Conservation (phyloP, 2,113 vertebrate genomes). For the Xiphias gladius region DNA sequence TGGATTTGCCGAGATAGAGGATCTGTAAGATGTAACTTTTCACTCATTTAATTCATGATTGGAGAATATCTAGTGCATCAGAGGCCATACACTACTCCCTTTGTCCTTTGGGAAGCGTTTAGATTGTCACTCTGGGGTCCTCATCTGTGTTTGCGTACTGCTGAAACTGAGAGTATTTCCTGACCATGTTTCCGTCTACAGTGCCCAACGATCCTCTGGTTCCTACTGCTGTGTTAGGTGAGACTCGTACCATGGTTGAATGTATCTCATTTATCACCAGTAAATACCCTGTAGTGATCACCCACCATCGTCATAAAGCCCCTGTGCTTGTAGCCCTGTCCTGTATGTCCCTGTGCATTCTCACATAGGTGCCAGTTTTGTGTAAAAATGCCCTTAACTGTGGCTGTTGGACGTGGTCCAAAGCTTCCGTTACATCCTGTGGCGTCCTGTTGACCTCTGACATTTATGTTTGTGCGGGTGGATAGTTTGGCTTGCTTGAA, state of each 20-base stretch:
- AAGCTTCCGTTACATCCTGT: slow-evolving; percentile 9
- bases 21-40: too few species aligned
- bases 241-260: slow-evolving; percentile 81
- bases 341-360: slow-evolving; percentile 29
- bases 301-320: slow-evolving; percentile 70
- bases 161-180: slow-evolving; percentile 60
- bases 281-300: slow-evolving; percentile 42
- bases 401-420: slow-evolving; percentile 20
- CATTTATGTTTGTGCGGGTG: slow-evolving; percentile 4
- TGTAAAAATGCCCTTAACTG: slow-evolving; percentile 3
- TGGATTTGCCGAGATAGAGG: not conserved
- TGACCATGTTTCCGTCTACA: slow-evolving; percentile 92
- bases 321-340: slow-evolving; percentile 43
- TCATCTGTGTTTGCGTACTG: not conserved
- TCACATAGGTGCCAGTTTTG: not conserved
- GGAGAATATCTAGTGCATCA: not conserved
- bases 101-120: not conserved
- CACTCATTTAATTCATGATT: not conserved
- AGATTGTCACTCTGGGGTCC: not conserved
- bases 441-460: not conserved
- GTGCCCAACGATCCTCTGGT: slow-evolving; percentile 99
- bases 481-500: slow-evolving; percentile 20
- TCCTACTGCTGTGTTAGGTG: slow-evolving; percentile 99
- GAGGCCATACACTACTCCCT: not conserved
- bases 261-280: slow-evolving; percentile 48